phyloP scores from a whole-genome alignment of 2,888 invertebrate genomes.

The Belgica antarctica region DNA sequence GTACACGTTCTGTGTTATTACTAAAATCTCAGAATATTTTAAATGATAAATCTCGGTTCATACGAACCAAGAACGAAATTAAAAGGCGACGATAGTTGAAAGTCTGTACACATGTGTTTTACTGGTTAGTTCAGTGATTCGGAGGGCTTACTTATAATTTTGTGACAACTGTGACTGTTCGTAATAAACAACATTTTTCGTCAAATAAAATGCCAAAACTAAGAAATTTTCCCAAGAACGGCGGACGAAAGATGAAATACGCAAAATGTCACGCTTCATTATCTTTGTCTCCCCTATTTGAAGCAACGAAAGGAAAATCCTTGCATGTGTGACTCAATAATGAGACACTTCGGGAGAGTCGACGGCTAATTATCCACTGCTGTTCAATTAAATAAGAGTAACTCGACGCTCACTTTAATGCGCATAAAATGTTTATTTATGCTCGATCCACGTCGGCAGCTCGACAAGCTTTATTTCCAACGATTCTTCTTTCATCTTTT shows the following conservation, averaged over 20 bases:
- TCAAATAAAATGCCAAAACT: too few species aligned
- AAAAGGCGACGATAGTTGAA: constrained; percentile 1
- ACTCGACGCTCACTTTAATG: constrained; percentile 12
- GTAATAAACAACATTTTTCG: too few species aligned
- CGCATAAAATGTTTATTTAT: constrained; percentile 39
- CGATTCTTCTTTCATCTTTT: background rate
- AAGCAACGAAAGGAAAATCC: background rate
- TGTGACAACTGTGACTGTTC: too few species aligned
- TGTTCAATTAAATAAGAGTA: constrained; percentile 38
- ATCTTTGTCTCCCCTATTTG: constrained; percentile 1
- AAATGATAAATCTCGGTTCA: constrained; percentile 40
- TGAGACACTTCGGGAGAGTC: constrained; percentile 23
- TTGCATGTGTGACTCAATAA: constrained; percentile 14
- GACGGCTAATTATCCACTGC: constrained; percentile 23
- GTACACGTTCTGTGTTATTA: background rate
- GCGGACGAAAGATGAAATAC: background rate
- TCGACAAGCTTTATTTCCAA: background rate
- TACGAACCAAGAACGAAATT: constrained; percentile 1
- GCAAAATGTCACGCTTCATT: background rate
- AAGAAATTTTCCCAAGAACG: too few species aligned
- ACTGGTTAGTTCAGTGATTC: background rate
- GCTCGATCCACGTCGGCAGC: constrained; percentile 9
- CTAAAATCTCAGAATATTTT: constrained; percentile 8
- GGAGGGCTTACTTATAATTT: too few species aligned
- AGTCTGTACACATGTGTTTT: constrained; percentile 21